phyloP scores from a whole-genome alignment of 1,140 invertebrate species.

The Panagrolaimus sp. region DNA sequence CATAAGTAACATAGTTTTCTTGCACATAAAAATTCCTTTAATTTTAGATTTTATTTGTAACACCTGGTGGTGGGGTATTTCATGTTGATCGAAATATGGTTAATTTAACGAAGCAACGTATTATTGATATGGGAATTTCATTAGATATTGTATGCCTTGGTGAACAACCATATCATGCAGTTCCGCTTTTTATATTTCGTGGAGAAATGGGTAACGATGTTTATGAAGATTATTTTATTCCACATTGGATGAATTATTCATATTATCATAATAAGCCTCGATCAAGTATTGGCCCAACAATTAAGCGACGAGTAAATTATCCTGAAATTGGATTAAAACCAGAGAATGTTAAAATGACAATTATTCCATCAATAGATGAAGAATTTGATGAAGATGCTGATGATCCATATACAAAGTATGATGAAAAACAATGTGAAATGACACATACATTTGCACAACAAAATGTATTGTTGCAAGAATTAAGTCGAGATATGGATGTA shows the following conservation, averaged over 20 bases:
- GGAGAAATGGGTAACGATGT: constrained; percentile 62
- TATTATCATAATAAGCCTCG: constrained; percentile 35
- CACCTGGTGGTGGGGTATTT: constrained; percentile 88
- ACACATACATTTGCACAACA: not conserved
- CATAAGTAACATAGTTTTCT: too few species aligned
- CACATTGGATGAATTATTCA: constrained; percentile 57
- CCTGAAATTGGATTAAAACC: constrained; percentile 21
- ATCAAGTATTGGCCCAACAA: constrained; percentile 8
- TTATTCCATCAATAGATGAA: not conserved
- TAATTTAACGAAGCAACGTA: constrained; percentile 94
- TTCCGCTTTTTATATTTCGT: constrained; percentile 75
- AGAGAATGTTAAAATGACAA: not conserved
- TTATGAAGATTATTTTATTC: constrained; percentile 56
- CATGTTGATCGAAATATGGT: constrained; percentile 93
- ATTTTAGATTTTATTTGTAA: constrained; percentile 74
- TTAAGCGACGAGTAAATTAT: constrained; percentile 44
- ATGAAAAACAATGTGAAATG: not conserved
- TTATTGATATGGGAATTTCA: constrained; percentile 80
- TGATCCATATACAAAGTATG: not conserved
- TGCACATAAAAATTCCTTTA: too few species aligned
- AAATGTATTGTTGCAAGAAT: not conserved
- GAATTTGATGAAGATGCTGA: not conserved
- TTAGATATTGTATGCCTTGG: constrained; percentile 84
- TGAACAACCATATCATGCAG: constrained; percentile 96
- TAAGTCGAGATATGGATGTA: constrained; percentile 1